phyloP scores from a whole-genome alignment of 2,113 vertebrate genomes.

The Rhodinocichla rosea region DNA sequence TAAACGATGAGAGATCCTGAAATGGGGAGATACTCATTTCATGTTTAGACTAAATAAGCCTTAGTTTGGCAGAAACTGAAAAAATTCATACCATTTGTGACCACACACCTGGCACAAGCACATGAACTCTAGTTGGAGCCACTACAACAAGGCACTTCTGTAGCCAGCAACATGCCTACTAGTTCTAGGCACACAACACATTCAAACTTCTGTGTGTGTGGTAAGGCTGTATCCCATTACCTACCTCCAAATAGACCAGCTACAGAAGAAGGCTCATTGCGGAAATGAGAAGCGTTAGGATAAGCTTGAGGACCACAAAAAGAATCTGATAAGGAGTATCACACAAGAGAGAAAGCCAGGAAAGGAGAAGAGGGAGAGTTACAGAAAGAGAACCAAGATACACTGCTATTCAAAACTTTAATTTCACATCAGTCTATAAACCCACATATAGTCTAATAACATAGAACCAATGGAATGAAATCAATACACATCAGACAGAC shows the following conservation, averaged over 20 bases:
- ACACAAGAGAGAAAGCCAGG: constrained; percentile 54
- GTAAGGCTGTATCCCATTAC: constrained; percentile 36
- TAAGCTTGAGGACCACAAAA: constrained; percentile 85
- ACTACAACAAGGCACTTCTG: not conserved
- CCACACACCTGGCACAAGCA: not conserved
- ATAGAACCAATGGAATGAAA: not conserved
- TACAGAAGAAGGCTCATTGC: constrained; percentile 82
- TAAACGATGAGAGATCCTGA: not conserved
- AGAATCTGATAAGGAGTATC: constrained; percentile 80
- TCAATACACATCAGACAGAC: not conserved
- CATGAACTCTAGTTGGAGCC: not conserved
- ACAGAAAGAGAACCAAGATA: constrained; percentile 54
- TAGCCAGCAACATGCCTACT: not conserved
- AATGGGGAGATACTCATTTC: constrained; percentile 57
- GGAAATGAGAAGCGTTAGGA: constrained; percentile 82
- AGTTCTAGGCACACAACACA: not conserved
- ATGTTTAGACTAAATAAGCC: not conserved
- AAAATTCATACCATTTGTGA: not conserved
- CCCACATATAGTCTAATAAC: not conserved
- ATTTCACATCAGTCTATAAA: constrained; percentile 5
- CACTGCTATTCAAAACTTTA: not conserved
- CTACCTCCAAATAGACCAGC: constrained; percentile 88
- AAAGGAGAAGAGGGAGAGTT: constrained; percentile 56
- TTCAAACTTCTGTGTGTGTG: not conserved
- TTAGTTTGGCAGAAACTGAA: not conserved